Conservation (phyloP, 2,888 invertebrate species). For the Loripinus fragilis region DNA sequence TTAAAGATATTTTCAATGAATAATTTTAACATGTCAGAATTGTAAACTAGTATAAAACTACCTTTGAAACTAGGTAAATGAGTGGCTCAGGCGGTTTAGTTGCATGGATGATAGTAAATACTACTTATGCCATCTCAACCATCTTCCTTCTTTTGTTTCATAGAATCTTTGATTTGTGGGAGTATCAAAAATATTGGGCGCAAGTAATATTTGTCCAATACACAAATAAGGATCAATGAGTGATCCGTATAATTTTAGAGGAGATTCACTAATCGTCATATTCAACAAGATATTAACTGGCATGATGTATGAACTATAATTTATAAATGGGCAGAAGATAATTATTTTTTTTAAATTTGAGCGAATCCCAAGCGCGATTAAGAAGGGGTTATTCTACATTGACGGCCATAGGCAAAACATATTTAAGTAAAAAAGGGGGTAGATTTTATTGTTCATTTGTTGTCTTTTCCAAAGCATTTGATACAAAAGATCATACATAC, state of each 20-base stretch:
- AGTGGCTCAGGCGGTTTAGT: background rate
- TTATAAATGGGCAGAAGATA: constrained; percentile 6
- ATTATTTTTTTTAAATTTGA: background rate
- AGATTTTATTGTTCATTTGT: no score
- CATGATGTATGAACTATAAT: background rate
- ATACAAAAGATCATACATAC: no score
- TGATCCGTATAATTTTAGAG: background rate
- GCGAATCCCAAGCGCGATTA: background rate
- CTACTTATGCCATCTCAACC: background rate
- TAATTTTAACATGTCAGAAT: constrained; percentile 1
- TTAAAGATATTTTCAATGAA: background rate
- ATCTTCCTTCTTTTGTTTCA: background rate
- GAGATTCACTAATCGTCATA: background rate
- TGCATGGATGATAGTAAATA: background rate
- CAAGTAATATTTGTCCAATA: background rate
- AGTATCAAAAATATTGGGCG: background rate
- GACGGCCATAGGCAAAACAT: background rate
- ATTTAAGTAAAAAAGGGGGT: background rate
- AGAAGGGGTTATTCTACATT: background rate
- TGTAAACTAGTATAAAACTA: no score
- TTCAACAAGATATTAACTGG: constrained; percentile 16
- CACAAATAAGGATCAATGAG: background rate
- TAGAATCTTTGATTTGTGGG: background rate
- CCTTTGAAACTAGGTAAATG: background rate
- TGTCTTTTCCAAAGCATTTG: no score